These are phyloP conservation scores for Notechis scutatus DNA, from an alignment of 2,113 vertebrate species.

Conservation along the genomic window DNA sequence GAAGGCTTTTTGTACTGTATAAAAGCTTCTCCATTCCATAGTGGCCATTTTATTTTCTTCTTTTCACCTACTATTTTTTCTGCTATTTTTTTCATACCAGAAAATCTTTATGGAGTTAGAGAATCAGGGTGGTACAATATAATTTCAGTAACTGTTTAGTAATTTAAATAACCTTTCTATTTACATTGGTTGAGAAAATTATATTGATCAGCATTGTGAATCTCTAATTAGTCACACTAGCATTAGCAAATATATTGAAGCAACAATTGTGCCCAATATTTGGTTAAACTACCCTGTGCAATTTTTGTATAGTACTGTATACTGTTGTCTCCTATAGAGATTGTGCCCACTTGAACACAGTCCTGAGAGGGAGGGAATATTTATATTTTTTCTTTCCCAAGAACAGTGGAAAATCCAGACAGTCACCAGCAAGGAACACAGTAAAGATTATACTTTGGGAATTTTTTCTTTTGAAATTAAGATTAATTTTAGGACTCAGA, in stretches of 20 bases:
- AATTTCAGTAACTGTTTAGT: background rate
- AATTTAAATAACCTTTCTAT: background rate
- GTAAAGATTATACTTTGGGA: background rate
- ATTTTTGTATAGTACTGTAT: background rate
- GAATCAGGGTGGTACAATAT: background rate
- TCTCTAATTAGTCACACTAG: background rate
- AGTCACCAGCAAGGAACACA: background rate
- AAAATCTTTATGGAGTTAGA: background rate
- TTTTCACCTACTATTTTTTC: background rate
- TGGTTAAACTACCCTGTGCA: background rate
- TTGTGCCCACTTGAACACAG: background rate
- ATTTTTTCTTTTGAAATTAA: background rate
- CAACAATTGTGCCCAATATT: background rate
- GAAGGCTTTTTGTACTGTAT: background rate
- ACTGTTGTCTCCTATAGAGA: background rate
- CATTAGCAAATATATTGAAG: background rate
- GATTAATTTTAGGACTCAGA: background rate
- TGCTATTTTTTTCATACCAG: background rate
- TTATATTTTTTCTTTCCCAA: background rate
- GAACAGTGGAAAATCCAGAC: background rate
- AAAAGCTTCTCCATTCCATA: background rate
- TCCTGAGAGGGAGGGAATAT: background rate
- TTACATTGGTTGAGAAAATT: background rate
- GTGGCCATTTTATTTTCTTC: background rate
- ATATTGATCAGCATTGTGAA: background rate